Conservation (phyloP, 1,140 invertebrate species). For the Trachymyrmex cornetzi region DNA sequence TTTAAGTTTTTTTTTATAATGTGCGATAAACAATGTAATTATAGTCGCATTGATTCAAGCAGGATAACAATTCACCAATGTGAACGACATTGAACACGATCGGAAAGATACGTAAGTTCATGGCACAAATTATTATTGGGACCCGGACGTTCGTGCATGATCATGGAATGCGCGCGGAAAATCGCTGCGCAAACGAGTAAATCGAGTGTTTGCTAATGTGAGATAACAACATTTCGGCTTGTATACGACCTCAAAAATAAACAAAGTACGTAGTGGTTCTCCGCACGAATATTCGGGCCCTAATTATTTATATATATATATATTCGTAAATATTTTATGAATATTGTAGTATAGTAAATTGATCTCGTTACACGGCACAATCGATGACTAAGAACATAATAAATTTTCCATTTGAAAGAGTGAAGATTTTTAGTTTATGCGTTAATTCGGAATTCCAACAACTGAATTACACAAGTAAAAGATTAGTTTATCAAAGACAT, state of each 20-base stretch:
- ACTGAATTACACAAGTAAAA: constrained; percentile 79
- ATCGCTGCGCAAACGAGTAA: too few relatives aligned
- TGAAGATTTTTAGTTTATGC: not conserved
- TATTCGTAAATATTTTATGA: constrained; percentile 54
- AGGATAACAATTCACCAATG: not conserved
- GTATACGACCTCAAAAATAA: too few relatives aligned
- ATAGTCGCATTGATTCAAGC: constrained; percentile 3
- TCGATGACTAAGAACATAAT: constrained; percentile 6
- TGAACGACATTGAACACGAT: not conserved
- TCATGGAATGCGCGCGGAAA: too few relatives aligned
- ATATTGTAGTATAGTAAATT: constrained; percentile 39
- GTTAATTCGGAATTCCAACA: constrained; percentile 39
- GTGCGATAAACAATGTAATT: not conserved
- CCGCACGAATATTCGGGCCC: too few relatives aligned
- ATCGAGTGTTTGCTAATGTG: too few relatives aligned
- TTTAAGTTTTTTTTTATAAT: constrained; percentile 5
- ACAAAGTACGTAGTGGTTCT: too few relatives aligned
- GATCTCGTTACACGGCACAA: constrained; percentile 48
- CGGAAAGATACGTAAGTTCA: constrained; percentile 44
- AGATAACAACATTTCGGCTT: too few relatives aligned
- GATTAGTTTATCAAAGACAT: constrained; percentile 76
- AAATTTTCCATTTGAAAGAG: constrained; percentile 34
- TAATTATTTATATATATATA: too few relatives aligned
- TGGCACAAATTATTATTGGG: not conserved
- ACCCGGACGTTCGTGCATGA: too few relatives aligned